Evolutionary conservation across 2,113 vertebrate species (phyloP).

Genomic region (Melierax canorus): DNA sequence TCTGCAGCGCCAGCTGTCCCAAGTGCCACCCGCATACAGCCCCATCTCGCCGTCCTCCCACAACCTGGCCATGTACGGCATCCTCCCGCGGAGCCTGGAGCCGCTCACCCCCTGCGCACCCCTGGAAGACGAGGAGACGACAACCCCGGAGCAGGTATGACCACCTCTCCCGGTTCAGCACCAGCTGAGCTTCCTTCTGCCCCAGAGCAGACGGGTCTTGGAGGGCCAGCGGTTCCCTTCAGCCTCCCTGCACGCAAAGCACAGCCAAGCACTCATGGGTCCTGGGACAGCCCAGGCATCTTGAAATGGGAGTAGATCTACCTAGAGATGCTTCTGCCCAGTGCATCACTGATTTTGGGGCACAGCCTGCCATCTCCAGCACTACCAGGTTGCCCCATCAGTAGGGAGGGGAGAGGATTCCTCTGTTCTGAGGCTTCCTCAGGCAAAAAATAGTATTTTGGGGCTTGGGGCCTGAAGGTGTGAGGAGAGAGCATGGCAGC

Average conservation of each 20-base stretch:
- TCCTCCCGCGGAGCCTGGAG: conserved; percentile 63
- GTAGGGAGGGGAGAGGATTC: not conserved
- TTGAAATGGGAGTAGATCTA: not conserved
- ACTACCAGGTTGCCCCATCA: not conserved
- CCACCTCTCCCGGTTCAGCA: not conserved
- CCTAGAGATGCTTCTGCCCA: not conserved
- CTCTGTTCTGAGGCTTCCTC: not conserved
- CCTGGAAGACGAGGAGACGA: conserved; percentile 36
- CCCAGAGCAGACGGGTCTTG: accelerated
- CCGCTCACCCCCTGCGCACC: conserved; percentile 23
- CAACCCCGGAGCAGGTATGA: conserved; percentile 73
- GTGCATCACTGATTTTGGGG: not conserved
- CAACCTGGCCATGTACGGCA: conserved; percentile 72
- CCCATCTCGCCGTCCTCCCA: conserved; percentile 77
- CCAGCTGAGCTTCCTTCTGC: accelerated
- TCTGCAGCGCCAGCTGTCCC: conserved; percentile 87
- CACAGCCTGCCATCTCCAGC: not conserved
- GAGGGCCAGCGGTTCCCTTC: not conserved
- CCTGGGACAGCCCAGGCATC: not conserved
- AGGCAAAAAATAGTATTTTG: not conserved
- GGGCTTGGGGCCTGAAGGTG: not conserved
- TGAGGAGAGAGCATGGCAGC: not conserved
- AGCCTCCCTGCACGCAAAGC: not conserved
- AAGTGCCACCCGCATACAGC: conserved; percentile 83
- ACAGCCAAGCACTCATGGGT: accelerated